These are phyloP conservation scores for Neoniphon sammara DNA, from an alignment of 2,797 vertebrate genomes.

Conservation along the genomic window DNA sequence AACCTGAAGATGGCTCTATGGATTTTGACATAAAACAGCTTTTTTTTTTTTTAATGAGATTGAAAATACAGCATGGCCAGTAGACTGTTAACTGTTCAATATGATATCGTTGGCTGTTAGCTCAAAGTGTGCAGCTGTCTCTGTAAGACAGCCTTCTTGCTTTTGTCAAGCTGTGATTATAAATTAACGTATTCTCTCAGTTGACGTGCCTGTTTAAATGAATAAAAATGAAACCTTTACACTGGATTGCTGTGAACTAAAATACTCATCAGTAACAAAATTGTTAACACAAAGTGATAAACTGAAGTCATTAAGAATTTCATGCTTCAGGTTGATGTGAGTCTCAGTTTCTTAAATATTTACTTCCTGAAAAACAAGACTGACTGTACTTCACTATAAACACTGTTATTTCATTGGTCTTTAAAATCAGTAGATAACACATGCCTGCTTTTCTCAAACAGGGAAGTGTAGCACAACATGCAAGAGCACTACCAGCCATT, in stretches of 20 bases:
- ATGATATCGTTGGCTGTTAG: background rate
- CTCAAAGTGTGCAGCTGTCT: background rate
- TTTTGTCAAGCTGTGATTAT: background rate
- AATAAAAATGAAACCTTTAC: background rate
- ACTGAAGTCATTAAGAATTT: background rate
- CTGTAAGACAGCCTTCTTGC: background rate
- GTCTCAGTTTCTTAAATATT: too few relatives aligned
- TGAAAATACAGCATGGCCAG: background rate
- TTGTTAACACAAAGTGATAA: background rate
- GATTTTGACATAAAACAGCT: background rate
- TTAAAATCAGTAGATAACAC: background rate
- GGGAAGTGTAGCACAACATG: slow-evolving; percentile 13
- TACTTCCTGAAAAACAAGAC: too few relatives aligned
- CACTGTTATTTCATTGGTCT: too few relatives aligned
- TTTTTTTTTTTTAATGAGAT: background rate
- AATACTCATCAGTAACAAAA: background rate
- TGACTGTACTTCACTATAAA: too few relatives aligned
- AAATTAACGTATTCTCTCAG: background rate
- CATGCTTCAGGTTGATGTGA: background rate
- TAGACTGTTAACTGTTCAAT: background rate
- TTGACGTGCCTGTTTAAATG: background rate
- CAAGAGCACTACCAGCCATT: slow-evolving; percentile 37
- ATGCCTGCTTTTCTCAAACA: slow-evolving; percentile 5
- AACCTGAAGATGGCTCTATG: slow-evolving; percentile 20
- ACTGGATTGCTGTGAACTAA: background rate